Conservation (phyloP, 2,888 invertebrate genomes). For the Tromatobia lineatoria region DNA sequence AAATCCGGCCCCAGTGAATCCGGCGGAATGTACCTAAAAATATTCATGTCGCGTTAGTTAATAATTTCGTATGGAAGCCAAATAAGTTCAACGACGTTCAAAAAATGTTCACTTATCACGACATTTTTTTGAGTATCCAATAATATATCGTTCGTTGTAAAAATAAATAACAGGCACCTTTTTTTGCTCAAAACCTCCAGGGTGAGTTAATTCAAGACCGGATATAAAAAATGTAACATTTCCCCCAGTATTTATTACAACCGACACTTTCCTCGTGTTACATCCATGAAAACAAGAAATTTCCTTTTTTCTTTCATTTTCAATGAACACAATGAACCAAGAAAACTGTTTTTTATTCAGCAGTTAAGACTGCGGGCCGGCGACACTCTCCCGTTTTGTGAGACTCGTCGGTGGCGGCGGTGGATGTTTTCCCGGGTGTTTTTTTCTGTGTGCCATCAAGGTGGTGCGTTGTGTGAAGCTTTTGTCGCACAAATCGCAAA, state of each 20-base stretch:
- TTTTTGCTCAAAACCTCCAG: slow-evolving; percentile 3
- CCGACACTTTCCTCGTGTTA: slow-evolving; percentile 29
- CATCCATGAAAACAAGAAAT: slow-evolving; percentile 23
- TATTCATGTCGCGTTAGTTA: slow-evolving; percentile 39
- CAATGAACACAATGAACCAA: neutral
- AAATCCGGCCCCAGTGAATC: slow-evolving; percentile 62
- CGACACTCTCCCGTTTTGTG: slow-evolving; percentile 29
- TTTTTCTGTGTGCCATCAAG: slow-evolving; percentile 66
- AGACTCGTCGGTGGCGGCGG: slow-evolving; percentile 63
- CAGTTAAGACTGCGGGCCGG: slow-evolving; percentile 49
- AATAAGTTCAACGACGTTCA: no score
- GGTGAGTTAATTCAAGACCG: neutral
- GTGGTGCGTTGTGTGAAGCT: slow-evolving; percentile 65
- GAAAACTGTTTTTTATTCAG: neutral
- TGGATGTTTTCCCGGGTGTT: slow-evolving; percentile 68
- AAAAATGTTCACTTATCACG: neutral
- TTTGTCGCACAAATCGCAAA: slow-evolving; percentile 63
- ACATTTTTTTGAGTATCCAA: neutral
- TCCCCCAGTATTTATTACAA: slow-evolving; percentile 39
- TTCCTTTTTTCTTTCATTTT: neutral
- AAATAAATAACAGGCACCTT: slow-evolving; percentile 29
- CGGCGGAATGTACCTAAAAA: slow-evolving; percentile 64
- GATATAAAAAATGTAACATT: neutral
- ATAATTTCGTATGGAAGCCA: neutral
- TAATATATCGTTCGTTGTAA: neutral